phyloP scores from a whole-genome alignment of 2,888 invertebrate genomes.

The Phengaris alcon region DNA sequence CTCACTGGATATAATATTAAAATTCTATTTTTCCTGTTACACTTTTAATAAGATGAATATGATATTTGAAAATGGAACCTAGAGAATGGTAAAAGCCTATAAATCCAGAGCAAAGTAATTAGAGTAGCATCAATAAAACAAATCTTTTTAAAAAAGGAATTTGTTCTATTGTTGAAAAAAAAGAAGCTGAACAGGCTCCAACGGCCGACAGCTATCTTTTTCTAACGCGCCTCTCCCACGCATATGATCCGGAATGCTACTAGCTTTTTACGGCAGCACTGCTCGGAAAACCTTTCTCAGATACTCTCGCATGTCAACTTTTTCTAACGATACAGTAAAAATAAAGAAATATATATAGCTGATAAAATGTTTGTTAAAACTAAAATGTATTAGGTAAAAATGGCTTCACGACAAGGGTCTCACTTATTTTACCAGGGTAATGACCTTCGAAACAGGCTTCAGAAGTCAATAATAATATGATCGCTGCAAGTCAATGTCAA shows the following conservation, averaged over 20 bases:
- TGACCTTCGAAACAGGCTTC: constrained; percentile 28
- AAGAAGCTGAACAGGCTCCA: constrained; percentile 48
- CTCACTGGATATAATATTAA: not conserved
- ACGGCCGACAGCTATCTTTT: constrained; percentile 45
- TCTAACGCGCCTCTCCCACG: constrained; percentile 43
- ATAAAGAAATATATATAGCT: not conserved
- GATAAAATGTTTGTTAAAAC: not conserved
- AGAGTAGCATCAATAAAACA: constrained; percentile 35
- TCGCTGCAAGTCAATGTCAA: not conserved
- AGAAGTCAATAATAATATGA: constrained; percentile 10
- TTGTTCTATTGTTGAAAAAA: constrained; percentile 39
- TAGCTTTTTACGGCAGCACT: constrained; percentile 22
- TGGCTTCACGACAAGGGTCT: not conserved
- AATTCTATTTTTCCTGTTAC: not conserved
- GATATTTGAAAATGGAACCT: too few relatives aligned
- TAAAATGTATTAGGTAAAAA: not conserved
- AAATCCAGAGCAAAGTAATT: constrained; percentile 12
- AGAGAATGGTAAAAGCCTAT: not conserved
- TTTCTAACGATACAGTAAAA: not conserved
- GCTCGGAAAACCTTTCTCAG: constrained; percentile 23
- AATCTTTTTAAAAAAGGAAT: constrained; percentile 43
- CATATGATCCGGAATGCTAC: constrained; percentile 29
- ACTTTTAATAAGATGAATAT: not conserved
- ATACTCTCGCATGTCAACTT: not conserved
- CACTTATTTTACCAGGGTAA: constrained; percentile 25